Evolutionary conservation across 2,888 invertebrate genomes (phyloP), one percentile per base, ranked within the genome.

Genomic region (Crossocerus cetratus): DNA sequence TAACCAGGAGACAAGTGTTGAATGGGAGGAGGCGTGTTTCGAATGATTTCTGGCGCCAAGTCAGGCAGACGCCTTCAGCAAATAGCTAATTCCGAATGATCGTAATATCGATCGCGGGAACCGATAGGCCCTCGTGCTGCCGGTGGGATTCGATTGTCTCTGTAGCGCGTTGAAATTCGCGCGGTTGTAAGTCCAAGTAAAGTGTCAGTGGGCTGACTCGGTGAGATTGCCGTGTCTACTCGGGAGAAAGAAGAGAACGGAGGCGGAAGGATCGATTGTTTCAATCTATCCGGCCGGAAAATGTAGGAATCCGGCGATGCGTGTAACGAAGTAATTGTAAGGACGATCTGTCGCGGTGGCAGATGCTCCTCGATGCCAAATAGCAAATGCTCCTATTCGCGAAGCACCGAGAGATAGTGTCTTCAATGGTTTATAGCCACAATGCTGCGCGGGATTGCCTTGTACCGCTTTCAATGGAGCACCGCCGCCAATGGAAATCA

Each of bases 61-160:
- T 66, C 49, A 55, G 65, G 57, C 45, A 65, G 60, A 44, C 21
- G 64, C 55, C 45, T 42, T 54, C 55, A 83, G 81, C 74, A 74
- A 84, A 84, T 82, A 82, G 78, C 72, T 81, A 83, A 84, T 85
- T 83, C 78, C 68, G 75, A 75, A 73, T 71, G 74, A 78, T 76
- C 83, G 76, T 83, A 84, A 81, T 80, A 83, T 82, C 78, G 74
- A 59, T 44, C 71, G 11, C 11, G 72, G 67, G 80, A 81, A 78
- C 4, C 14, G 49, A n/a, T 49, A 16, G n/a, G 49, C 2, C 13
- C 16, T 16, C 14, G 8, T 49, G 5, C 49, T 14, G 64, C 57
- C 58, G 23, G 45, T 66, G 54, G 21, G 44, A 62, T 65, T 54
- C 20, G 45, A 54, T 60, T 64, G 59, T 60, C 68, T 74, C 58